phyloP scores from a whole-genome alignment of 2,113 vertebrate species.

The Cynoglossus semilaevis region DNA sequence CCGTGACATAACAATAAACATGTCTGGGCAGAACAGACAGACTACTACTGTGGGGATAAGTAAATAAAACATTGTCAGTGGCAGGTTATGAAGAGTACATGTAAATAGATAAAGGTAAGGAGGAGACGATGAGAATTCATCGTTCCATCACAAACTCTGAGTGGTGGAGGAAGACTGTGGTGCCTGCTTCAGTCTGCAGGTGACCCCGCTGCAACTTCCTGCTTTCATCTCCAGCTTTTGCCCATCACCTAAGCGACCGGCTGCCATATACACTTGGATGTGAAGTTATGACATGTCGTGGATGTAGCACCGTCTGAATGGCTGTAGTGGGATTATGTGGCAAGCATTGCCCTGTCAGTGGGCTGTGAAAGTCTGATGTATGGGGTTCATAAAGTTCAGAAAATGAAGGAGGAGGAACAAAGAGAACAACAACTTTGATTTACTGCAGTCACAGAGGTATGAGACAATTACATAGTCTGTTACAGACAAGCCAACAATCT shows the following conservation, averaged over 20 bases:
- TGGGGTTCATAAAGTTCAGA: constrained; percentile 41
- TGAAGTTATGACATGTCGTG: constrained; percentile 41
- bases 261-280: neutral
- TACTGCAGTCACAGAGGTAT: constrained; percentile 33
- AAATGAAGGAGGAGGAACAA: constrained; percentile 28
- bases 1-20: constrained; percentile 3
- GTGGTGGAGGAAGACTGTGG: constrained; percentile 7
- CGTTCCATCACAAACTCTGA: constrained; percentile 8
- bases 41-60: neutral
- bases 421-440: constrained; percentile 37
- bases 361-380: constrained; percentile 14
- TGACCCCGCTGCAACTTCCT: constrained; percentile 10
- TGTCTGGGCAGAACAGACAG: constrained; percentile 4
- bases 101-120: neutral
- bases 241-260: constrained; percentile 13
- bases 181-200: neutral
- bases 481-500: constrained; percentile 5
- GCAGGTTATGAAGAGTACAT: neutral
- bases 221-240: constrained; percentile 15
- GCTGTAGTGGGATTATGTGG: constrained; percentile 15
- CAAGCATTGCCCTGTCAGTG: neutral
- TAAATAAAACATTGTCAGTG: neutral
- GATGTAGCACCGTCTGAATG: neutral
- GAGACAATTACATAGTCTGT: constrained; percentile 10
- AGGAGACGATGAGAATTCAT: neutral